These are phyloP conservation scores for Microctonus hyperodae DNA, from an alignment of 2,888 invertebrate species.

Conservation along the genomic window DNA sequence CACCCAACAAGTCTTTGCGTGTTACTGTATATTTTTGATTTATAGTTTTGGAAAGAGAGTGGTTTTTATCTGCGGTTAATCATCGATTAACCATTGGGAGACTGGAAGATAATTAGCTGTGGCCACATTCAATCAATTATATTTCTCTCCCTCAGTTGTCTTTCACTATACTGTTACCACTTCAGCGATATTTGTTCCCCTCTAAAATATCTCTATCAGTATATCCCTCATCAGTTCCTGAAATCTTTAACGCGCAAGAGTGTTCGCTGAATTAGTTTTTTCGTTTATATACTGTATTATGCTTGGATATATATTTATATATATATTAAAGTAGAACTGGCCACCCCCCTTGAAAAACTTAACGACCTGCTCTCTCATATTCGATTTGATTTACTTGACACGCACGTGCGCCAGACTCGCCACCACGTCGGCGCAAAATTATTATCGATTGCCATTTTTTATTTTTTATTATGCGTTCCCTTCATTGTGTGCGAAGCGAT, in stretches of 20 bases:
- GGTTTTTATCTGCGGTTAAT: conserved; percentile 26
- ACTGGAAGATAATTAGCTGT: conserved; percentile 44
- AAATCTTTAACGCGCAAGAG: background rate
- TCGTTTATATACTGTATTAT: background rate
- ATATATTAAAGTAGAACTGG: background rate
- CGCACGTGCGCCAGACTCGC: conserved; percentile 44
- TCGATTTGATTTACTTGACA: conserved; percentile 50
- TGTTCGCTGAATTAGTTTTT: background rate
- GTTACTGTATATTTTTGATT: conserved; percentile 42
- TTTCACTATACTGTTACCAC: background rate
- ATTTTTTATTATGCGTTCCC: conserved; percentile 26
- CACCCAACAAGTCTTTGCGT: conserved; percentile 29
- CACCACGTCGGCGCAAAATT: conserved; percentile 36
- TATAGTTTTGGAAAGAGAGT: conserved; percentile 30
- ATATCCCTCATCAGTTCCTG: background rate
- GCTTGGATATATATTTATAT: background rate
- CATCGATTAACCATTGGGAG: conserved; percentile 45
- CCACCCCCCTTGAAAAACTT: conserved; percentile 22
- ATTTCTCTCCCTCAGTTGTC: background rate
- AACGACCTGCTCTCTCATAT: conserved; percentile 25
- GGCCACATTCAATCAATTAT: conserved; percentile 31
- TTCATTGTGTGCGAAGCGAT: conserved; percentile 44
- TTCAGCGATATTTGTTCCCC: background rate
- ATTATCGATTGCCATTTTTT: conserved; percentile 37
- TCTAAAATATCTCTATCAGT: background rate